Evolutionary conservation across 2,797 vertebrate genomes (phyloP).

Genomic region (Cyclopterus lumpus): DNA sequence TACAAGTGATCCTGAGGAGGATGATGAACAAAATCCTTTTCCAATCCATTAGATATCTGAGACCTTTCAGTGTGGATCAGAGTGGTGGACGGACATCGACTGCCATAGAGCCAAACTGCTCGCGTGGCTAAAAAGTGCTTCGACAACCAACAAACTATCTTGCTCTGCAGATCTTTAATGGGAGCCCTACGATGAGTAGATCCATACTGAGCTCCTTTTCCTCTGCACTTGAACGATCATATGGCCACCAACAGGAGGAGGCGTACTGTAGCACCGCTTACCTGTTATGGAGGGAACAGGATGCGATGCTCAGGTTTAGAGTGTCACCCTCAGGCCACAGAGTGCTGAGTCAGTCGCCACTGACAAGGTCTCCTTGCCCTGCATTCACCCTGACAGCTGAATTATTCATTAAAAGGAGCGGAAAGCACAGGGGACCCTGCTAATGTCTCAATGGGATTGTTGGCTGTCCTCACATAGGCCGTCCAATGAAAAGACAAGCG

Average conservation of each 20-base stretch:
- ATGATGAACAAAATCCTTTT: neutral
- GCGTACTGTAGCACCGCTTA: constrained; percentile 37
- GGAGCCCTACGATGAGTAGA: neutral
- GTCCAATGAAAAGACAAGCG: constrained; percentile 49
- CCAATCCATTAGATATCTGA: neutral
- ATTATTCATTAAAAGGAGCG: constrained; percentile 80
- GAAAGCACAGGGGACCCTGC: constrained; percentile 74
- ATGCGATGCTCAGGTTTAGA: constrained; percentile 67
- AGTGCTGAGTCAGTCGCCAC: constrained; percentile 79
- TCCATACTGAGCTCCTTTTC: neutral
- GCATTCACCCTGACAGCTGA: constrained; percentile 77
- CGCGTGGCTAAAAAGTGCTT: neutral
- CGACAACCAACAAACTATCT: neutral
- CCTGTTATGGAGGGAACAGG: constrained; percentile 53
- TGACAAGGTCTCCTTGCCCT: constrained; percentile 78
- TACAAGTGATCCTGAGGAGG: neutral
- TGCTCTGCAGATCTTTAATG: constrained; percentile 1
- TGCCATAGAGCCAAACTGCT: neutral
- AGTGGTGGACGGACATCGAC: neutral
- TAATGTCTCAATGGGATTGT: constrained; percentile 84
- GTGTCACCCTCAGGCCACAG: constrained; percentile 74
- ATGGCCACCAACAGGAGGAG: constrained; percentile 29
- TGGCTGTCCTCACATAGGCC: constrained; percentile 74
- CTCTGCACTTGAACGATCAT: constrained; percentile 24
- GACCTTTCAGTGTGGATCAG: neutral